A percentile compares a stretch with the other conserved stretches of the same genome.
phyloP scores from a whole-genome alignment of 2,797 vertebrate species.

The Smutsia gigantea region DNA sequence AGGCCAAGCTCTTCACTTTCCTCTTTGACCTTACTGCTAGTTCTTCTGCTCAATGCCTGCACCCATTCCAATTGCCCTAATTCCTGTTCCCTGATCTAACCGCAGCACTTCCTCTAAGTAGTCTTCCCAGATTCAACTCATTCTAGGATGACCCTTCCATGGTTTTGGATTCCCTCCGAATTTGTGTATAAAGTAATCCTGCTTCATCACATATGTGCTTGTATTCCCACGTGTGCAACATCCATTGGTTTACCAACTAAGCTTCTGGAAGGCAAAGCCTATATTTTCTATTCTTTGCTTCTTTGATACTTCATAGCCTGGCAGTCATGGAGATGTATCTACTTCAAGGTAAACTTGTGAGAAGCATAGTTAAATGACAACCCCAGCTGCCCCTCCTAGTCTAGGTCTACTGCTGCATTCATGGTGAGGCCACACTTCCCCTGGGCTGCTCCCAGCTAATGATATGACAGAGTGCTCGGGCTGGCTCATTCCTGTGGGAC shows the following conservation, averaged over 20 bases:
- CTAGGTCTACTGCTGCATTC: neutral
- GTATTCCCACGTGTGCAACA: neutral
- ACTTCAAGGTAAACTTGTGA: neutral
- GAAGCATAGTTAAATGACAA: neutral
- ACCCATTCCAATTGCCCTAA: neutral
- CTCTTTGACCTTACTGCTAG: neutral
- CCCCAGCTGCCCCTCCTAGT: neutral
- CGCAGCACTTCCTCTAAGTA: neutral
- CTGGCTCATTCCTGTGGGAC: neutral
- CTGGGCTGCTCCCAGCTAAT: neutral
- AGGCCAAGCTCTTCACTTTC: neutral
- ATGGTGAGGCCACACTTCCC: neutral
- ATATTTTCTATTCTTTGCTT: neutral
- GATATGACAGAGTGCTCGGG: neutral
- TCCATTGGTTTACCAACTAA: neutral
- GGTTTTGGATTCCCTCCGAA: neutral
- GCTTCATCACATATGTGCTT: neutral
- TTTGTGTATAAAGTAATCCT: neutral
- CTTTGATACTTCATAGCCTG: neutral
- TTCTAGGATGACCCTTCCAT: neutral
- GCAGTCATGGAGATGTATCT: neutral
- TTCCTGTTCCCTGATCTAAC: neutral
- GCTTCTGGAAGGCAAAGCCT: neutral
- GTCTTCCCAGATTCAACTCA: neutral
- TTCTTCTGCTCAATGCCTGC: neutral